Conservation (phyloP, 2,797 vertebrate species). For the Tokudaia tokunoshimensis region DNA sequence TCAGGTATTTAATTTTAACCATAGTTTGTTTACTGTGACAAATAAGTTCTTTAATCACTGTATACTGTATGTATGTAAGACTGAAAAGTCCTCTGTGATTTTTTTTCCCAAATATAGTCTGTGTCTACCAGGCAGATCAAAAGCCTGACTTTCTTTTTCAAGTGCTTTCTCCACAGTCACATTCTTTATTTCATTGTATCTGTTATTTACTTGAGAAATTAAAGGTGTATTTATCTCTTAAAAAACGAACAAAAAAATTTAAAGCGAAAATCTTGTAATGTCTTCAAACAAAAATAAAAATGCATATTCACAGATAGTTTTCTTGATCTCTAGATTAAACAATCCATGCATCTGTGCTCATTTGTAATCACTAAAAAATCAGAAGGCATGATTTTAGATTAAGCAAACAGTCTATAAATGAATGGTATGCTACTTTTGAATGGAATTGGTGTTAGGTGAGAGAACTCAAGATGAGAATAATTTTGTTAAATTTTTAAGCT, state of each 20-base stretch:
- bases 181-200: no score
- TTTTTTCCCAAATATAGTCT: no score
- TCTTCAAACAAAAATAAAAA: not conserved
- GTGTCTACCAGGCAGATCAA: no score
- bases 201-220: no score
- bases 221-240: no score
- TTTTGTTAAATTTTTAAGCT: not conserved
- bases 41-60: not conserved
- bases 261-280: not conserved
- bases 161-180: no score
- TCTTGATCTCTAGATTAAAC: not conserved
- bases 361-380: not conserved
- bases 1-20: not conserved
- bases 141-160: no score
- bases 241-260: not conserved
- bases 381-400: not conserved
- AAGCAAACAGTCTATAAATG: not conserved
- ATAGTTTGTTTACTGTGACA: not conserved
- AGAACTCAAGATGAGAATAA: not conserved
- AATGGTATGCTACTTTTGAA: not conserved
- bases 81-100: no score
- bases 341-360: not conserved
- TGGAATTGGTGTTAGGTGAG: not conserved
- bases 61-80: no score
- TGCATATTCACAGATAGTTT: not conserved